Evolutionary conservation across 2,888 invertebrate genomes (phyloP).

Genomic region (Bellardia pandia): DNA sequence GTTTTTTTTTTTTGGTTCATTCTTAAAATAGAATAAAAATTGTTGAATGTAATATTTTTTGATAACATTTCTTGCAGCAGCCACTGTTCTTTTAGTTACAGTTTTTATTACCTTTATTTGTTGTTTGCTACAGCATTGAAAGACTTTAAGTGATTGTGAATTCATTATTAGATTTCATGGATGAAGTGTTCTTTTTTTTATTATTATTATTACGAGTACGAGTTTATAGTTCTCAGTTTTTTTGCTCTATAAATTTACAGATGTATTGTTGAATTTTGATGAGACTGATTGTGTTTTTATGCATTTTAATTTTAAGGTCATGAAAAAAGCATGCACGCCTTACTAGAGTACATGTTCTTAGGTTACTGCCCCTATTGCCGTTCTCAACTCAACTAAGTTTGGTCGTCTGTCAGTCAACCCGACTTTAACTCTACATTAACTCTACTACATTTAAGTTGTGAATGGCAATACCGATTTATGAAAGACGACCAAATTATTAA

Average conservation of each 20-base stretch:
- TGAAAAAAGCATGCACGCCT: neutral
- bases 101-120: neutral
- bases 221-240: neutral
- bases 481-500: no score
- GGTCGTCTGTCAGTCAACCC: no score
- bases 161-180: slow-evolving; percentile 8
- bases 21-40: slow-evolving; percentile 27
- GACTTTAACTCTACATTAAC: no score
- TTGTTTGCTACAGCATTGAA: neutral
- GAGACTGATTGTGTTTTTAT: slow-evolving; percentile 32
- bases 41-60: slow-evolving; percentile 18
- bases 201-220: neutral
- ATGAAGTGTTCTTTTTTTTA: neutral
- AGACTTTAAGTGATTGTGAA: slow-evolving; percentile 44
- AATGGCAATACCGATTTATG: no score
- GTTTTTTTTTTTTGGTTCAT: neutral
- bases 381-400: no score
- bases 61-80: neutral
- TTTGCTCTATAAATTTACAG: neutral
- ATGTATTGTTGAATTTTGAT: neutral
- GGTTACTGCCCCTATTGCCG: no score
- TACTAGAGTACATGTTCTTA: no score
- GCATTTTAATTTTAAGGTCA: slow-evolving; percentile 13
- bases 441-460: no score
- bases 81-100: neutral